Evolutionary conservation across 2,888 invertebrate genomes (phyloP).

Genomic region (Coremacera marginata): DNA sequence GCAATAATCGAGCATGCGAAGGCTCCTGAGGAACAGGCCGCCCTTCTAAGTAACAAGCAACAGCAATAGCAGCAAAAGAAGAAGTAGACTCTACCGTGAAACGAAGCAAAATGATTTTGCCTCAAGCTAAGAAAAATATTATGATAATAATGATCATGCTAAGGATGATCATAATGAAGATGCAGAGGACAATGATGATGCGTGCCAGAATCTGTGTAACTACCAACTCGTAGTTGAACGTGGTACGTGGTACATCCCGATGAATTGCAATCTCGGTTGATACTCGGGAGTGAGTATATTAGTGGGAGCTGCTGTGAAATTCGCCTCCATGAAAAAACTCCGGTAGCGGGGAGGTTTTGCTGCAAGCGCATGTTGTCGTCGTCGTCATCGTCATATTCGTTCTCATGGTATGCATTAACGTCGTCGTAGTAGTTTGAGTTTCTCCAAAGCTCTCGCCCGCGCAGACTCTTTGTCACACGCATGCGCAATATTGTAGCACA

Average conservation of each 20-base stretch:
- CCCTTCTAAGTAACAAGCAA: neutral
- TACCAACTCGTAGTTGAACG: neutral
- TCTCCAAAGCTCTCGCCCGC: neutral
- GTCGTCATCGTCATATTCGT: neutral
- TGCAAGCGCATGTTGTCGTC: conserved; percentile 27
- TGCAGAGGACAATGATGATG: neutral
- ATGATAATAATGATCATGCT: neutral
- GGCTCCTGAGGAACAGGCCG: neutral
- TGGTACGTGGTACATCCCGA: neutral
- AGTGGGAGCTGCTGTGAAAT: conserved; percentile 39
- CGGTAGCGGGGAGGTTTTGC: conserved; percentile 34
- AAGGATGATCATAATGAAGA: neutral
- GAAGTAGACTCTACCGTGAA: neutral
- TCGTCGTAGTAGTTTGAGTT: neutral
- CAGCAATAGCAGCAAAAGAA: neutral
- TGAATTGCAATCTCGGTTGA: neutral
- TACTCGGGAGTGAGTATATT: conserved; percentile 21
- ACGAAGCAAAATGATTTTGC: conserved; percentile 25
- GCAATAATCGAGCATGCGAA: neutral
- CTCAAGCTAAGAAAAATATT: conserved; percentile 7
- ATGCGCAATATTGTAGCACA: no score
- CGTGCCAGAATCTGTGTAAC: conserved; percentile 12
- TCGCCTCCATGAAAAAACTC: conserved; percentile 30
- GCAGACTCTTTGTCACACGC: neutral
- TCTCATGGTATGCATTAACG: neutral